phyloP scores from a whole-genome alignment of 2,888 invertebrate species.

The Meteorus cinctellus region DNA sequence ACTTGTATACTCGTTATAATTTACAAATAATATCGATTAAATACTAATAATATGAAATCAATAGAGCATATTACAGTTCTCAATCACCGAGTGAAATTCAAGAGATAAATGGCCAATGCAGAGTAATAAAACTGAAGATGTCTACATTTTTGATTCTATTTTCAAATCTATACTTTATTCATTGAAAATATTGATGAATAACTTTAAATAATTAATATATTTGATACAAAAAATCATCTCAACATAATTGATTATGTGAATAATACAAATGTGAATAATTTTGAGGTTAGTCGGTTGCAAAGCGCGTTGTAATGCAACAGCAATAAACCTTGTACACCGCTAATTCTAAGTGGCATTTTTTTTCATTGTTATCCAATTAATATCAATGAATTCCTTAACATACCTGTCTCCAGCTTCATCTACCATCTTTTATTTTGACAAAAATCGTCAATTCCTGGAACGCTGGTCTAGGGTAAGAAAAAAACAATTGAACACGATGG shows the following conservation, averaged over 20 bases:
- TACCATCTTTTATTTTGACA: conserved; percentile 64
- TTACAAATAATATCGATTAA: background rate
- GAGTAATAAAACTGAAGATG: too few relatives aligned
- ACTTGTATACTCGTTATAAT: background rate
- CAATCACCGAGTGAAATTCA: background rate
- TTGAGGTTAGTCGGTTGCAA: conserved; percentile 5
- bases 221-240: background rate
- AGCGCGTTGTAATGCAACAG: background rate
- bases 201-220: background rate
- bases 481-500: background rate
- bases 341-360: conserved; percentile 5
- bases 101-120: too few relatives aligned
- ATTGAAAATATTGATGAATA: too few relatives aligned
- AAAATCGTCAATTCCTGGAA: background rate
- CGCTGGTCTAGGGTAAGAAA: background rate
- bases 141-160: too few relatives aligned
- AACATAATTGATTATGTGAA: background rate
- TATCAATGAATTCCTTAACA: conserved; percentile 53
- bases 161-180: too few relatives aligned
- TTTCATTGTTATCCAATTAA: conserved; percentile 26
- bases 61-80: background rate
- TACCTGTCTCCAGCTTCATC: conserved; percentile 73
- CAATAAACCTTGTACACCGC: background rate
- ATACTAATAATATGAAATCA: background rate
- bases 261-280: background rate